These are phyloP conservation scores for Aplysina aerophoba DNA, from an alignment of 37 sponge, comb jelly and placozoan species.

Conservation along the genomic window DNA sequence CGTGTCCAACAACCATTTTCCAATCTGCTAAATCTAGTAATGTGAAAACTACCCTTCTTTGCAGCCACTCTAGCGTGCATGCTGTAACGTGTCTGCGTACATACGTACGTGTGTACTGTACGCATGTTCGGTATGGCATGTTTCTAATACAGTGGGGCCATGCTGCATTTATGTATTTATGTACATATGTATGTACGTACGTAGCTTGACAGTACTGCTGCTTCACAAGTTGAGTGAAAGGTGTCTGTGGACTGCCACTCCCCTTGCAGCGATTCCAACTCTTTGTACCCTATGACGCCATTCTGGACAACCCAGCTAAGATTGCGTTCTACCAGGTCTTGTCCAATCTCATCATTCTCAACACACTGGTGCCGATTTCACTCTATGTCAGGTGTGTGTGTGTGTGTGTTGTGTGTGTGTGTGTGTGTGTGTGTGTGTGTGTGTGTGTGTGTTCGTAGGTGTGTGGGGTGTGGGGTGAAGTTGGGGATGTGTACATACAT, in stretches of 20 bases:
- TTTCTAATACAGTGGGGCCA: too few species aligned
- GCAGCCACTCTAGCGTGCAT: too few species aligned
- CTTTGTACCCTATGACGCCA: conserved; percentile 56
- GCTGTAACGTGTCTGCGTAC: not conserved
- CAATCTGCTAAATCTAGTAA: too few species aligned
- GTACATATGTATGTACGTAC: too few species aligned
- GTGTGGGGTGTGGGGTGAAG: too few species aligned
- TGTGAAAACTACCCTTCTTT: too few species aligned
- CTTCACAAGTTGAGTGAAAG: too few species aligned
- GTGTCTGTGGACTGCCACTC: not conserved
- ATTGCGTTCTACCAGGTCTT: conserved; percentile 83
- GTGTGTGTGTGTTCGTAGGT: too few species aligned
- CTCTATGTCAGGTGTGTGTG: conserved; percentile 88
- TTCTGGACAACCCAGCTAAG: conserved; percentile 54
- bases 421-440: not conserved
- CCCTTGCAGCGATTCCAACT: conserved; percentile 46
- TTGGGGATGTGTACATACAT: too few species aligned
- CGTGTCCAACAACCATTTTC: too few species aligned
- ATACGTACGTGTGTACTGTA: not conserved
- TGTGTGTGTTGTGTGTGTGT: not conserved
- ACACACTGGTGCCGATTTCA: conserved; percentile 97
- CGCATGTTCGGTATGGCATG: not conserved
- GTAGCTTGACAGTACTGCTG: too few species aligned
- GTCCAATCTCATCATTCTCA: conserved; percentile 92
- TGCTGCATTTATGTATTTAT: too few species aligned